A percentile compares a stretch with the other conserved stretches of the same genome.
Evolutionary conservation across 2,888 invertebrate species (phyloP).

Genomic region (Plagiodera versicolora): DNA sequence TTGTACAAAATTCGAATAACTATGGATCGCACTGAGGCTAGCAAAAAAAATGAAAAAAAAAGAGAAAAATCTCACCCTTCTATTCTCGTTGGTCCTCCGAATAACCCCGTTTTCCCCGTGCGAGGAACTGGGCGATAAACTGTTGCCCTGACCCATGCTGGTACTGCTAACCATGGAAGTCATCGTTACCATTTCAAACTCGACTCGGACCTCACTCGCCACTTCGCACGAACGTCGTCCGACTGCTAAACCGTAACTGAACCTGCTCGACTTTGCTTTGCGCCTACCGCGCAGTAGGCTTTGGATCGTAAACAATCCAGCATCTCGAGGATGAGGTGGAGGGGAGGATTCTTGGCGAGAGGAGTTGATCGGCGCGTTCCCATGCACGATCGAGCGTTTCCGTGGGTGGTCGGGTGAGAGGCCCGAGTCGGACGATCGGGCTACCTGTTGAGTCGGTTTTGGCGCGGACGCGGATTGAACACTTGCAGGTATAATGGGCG

Average conservation of each 20-base stretch:
- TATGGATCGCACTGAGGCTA: too few species aligned
- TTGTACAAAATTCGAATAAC: too few species aligned
- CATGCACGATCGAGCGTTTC: conserved; percentile 41
- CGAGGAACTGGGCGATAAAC: conserved; percentile 23
- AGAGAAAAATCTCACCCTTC: conserved; percentile 40
- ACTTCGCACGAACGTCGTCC: conserved; percentile 12
- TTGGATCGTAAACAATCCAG: conserved; percentile 26
- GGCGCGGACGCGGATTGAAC: too few species aligned
- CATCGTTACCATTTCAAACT: conserved; percentile 32
- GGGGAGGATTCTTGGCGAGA: conserved; percentile 32
- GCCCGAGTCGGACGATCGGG: conserved; percentile 22
- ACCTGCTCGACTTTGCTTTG: conserved; percentile 7
- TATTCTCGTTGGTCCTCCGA: conserved; percentile 41
- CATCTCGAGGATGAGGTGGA: conserved; percentile 22
- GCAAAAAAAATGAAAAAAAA: conserved; percentile 6
- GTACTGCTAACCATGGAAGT: conserved; percentile 22
- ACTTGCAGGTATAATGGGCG: too few species aligned
- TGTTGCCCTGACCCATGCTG: conserved; percentile 27
- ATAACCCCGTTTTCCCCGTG: conserved; percentile 18
- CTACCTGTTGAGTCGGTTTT: background rate
- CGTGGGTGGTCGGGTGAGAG: conserved; percentile 32
- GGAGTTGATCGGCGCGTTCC: conserved; percentile 47
- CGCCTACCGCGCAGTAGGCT: background rate
- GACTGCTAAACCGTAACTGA: conserved; percentile 15
- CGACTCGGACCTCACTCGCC: conserved; percentile 11